Conservation (phyloP, 2,797 vertebrate species). For the Syngnathus acus region DNA sequence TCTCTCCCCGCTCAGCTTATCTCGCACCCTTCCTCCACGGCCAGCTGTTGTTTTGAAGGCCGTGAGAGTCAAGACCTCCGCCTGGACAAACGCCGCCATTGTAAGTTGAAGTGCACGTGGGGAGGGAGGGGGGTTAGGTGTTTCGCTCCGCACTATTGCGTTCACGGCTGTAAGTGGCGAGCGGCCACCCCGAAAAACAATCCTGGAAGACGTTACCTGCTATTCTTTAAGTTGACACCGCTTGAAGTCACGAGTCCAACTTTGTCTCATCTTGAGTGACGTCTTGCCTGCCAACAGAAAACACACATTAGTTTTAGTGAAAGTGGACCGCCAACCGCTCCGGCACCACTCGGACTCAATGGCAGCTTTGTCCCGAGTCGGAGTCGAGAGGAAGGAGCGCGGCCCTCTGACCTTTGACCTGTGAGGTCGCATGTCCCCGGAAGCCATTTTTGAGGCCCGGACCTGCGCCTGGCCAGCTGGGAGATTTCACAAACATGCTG, state of each 20-base stretch:
- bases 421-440: constrained; percentile 48
- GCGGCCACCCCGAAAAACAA: not conserved
- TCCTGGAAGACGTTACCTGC: too few species aligned
- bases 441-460: constrained; percentile 45
- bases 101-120: constrained; percentile 30
- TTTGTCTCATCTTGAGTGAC: not conserved
- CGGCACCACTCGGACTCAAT: constrained; percentile 39
- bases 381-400: constrained; percentile 36
- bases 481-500: constrained; percentile 10
- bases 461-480: constrained; percentile 23
- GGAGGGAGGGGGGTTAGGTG: not conserved
- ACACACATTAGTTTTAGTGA: not conserved
- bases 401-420: constrained; percentile 38
- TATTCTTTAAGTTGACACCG: too few species aligned
- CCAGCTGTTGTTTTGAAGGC: constrained; percentile 72
- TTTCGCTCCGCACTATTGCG: not conserved
- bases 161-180: not conserved
- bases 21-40: constrained; percentile 38
- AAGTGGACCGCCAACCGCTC: constrained; percentile 10
- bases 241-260: too few species aligned
- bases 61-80: constrained; percentile 56
- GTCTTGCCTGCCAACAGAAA: not conserved
- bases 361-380: constrained; percentile 51
- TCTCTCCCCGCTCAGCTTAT: constrained; percentile 16
- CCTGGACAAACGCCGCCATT: constrained; percentile 45